Base-by-base conservation (phyloP, 1,140 invertebrate genomes). In the Caerostris darwini region DNA sequence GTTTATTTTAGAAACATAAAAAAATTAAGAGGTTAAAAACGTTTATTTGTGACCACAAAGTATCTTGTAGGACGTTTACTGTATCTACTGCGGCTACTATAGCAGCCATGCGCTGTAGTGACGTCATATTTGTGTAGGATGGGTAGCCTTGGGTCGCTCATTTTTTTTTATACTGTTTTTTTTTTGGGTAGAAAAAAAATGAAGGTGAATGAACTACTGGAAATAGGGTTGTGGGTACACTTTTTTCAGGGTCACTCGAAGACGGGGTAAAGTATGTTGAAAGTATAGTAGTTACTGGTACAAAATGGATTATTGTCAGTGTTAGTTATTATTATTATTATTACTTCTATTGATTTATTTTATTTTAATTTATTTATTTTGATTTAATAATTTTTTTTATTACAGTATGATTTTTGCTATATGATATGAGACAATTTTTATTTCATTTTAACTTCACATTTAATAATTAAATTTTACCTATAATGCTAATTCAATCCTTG, bases 131-230 rank as follows among this genome's bases (percentile, higher is more conserved):
- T 19, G 86, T 34, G 67, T 90, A 58, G 64, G 88, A 69, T 58
- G 88, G 64, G 17, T 90, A 77, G 57, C 88, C 88, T 90, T 77
- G 88, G 56, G 50, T 58, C 61, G 58, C 58, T 59, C 88, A 53
- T 59, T 88, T 64, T 88, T 61, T 50, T 53, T 8, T 67, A 17
- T 50, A 0, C 61, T 12, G 64, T 90, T 90, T 90, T 71, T 71
- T 77, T 50, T 10, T 58, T 8, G 19, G 8, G 7, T 19, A 50
- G 17, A 67, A 5, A 3, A 3, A 12, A 71, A 56, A 71, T 56
- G 77, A 90, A 53, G 88, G 88, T 90, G 88, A 90, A 90, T 59
- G 88, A 90, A 90, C 88, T 77, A 53, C 57, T 50, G n/a, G 64
- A 87, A 87, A 87, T 10, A 54, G 34, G 34, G 34, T 64, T 34